Conservation (phyloP, 2,113 vertebrate species). For the Grammomys surdaster region DNA sequence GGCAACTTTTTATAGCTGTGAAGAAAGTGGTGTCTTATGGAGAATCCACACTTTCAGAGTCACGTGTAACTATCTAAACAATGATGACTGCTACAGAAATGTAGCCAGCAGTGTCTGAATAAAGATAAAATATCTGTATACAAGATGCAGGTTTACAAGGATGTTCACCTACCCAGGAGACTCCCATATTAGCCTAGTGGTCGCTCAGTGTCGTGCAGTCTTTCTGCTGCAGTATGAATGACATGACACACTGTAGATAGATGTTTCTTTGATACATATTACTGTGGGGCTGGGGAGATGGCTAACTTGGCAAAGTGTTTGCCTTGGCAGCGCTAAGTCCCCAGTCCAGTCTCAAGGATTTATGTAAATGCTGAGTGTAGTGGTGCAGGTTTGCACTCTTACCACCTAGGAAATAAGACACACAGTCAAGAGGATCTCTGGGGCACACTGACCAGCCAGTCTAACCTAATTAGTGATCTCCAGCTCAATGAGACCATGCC, state of each 20-base stretch:
- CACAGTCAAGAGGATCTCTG: neutral
- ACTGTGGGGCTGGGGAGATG: neutral
- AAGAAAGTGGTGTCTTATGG: neutral
- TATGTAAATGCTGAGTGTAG: neutral
- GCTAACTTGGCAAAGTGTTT: neutral
- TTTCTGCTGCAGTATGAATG: neutral
- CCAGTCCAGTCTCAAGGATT: neutral
- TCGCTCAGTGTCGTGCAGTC: neutral
- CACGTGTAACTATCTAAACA: neutral
- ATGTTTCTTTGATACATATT: neutral
- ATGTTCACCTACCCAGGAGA: neutral
- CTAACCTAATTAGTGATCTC: neutral
- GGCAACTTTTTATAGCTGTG: neutral
- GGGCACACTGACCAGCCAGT: neutral
- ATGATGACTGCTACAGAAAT: neutral
- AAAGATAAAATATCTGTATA: neutral
- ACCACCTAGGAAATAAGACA: neutral
- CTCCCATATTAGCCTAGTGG: neutral
- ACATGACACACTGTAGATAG: neutral
- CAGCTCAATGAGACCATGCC: neutral
- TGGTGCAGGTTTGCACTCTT: neutral
- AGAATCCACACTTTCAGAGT: neutral
- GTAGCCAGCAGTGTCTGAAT: too few relatives aligned
- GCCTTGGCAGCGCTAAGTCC: neutral
- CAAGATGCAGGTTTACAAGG: neutral